Base-by-base conservation (phyloP, 64 coral and sea anemone genomes). In the Orbicella faveolata region DNA sequence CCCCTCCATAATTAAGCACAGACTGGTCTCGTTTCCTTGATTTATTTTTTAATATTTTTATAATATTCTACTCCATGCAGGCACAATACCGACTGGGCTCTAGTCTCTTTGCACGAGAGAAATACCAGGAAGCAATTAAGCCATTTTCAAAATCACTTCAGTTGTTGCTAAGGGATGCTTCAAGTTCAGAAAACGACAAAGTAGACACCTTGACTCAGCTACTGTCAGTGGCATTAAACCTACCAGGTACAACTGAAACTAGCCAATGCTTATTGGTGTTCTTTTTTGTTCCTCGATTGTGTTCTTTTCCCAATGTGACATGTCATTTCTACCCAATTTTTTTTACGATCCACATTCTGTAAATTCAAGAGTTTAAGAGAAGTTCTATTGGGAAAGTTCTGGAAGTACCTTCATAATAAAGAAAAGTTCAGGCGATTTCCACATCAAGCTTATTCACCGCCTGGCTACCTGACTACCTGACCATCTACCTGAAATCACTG, bases 131-230 rank as follows among this genome's bases (percentile, higher is more conserved):
- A 69, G 81, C 81, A 13, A 23, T 84, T 19, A n/a, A 69, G 7
- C 15, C 34, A 4, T 84, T 84, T 16, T 84, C 81, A 41, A 44
- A 21, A 84, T 84, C 63, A 44, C 63, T 84, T 25, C 16, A 51
- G 16, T 12, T 84, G 36, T 51, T 84, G 23, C 62, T 84, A 48
- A 63, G 15, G 1, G 63, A 84, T 36, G 2, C 81, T 19, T 68
- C 36, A 52, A 25, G 63, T 41, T 44, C 0, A n/a, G 81, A 69
- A 48, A 34, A 70, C 36, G 18, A 48, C 20, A 68, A 39, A 69
- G 35, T 66, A 21, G 81, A 51, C 41, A 83, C 73, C 62, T 25
- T 91, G 18, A 34, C 16, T 91, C 57, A 83, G 74, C 59, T 91
- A 25, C 61, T 82, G 23, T 63, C 66, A 36, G 55, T 84, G 1